phyloP scores from a whole-genome alignment of 2,888 invertebrate genomes.

The Neelides folsomi region DNA sequence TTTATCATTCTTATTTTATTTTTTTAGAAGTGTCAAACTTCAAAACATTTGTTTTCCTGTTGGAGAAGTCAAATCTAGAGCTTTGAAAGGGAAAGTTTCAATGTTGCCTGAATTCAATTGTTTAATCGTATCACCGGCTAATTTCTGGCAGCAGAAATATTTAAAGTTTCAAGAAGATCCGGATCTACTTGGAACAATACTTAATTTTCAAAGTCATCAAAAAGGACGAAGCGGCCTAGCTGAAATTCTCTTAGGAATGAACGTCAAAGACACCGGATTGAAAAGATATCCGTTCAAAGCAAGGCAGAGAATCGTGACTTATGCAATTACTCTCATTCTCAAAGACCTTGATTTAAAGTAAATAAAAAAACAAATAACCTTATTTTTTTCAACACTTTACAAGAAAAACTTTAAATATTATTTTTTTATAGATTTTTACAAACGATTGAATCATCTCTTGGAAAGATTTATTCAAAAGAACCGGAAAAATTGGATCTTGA shows the following conservation, averaged over 20 bases:
- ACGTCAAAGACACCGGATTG: slow-evolving; percentile 75
- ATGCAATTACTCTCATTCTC: slow-evolving; percentile 75
- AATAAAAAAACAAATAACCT: background rate
- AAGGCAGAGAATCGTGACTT: slow-evolving; percentile 72
- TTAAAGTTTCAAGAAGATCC: slow-evolving; percentile 64
- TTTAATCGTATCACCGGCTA: slow-evolving; percentile 79
- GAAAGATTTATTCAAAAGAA: slow-evolving; percentile 50
- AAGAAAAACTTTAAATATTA: slow-evolving; percentile 1
- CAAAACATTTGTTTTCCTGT: slow-evolving; percentile 9
- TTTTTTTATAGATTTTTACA: slow-evolving; percentile 54
- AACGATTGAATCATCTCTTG: slow-evolving; percentile 56
- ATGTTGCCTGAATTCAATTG: slow-evolving; percentile 85
- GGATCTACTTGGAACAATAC: slow-evolving; percentile 66
- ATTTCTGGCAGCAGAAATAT: slow-evolving; percentile 77
- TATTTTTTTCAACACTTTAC: background rate
- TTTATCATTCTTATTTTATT: too few relatives aligned
- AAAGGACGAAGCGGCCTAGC: slow-evolving; percentile 70
- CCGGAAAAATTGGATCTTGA: slow-evolving; percentile 9
- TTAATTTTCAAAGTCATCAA: slow-evolving; percentile 65
- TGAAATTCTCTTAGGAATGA: slow-evolving; percentile 86
- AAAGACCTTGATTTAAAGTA: slow-evolving; percentile 37
- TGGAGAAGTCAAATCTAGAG: slow-evolving; percentile 50
- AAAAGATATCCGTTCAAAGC: slow-evolving; percentile 74
- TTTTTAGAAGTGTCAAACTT: slow-evolving; percentile 2
- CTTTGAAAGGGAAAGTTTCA: slow-evolving; percentile 42